Conservation (phyloP, 2,113 vertebrate species). For the Oreocharis arfaki region DNA sequence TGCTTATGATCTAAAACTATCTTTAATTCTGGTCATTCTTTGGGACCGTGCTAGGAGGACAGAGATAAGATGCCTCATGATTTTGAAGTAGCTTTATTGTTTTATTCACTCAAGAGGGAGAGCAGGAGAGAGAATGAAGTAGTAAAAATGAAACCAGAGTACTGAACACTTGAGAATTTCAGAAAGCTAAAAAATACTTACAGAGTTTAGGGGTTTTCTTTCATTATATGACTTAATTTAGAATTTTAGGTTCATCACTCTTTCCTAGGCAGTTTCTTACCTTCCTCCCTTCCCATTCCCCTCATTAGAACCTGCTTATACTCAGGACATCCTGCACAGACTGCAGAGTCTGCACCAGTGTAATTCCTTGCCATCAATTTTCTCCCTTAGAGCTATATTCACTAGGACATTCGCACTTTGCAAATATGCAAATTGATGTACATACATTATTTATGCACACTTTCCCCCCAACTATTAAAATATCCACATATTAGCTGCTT, state of each 20-base stretch:
- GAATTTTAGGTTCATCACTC: not conserved
- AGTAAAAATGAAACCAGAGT: not conserved
- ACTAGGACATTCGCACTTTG: not conserved
- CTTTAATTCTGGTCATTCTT: not conserved
- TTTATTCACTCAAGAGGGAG: conserved; percentile 1
- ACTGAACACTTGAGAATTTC: not conserved
- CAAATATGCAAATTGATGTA: not conserved
- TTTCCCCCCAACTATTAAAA: not conserved
- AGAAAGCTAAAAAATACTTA: not conserved
- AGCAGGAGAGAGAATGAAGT: not conserved
- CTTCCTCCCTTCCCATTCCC: not conserved
- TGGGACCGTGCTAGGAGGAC: not conserved
- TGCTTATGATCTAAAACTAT: not conserved
- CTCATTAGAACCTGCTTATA: not conserved
- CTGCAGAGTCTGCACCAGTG: not conserved
- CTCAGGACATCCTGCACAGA: not conserved
- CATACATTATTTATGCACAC: conserved; percentile 7
- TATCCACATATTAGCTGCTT: not conserved
- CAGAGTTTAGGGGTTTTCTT: fast-evolving
- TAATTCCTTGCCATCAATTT: not conserved
- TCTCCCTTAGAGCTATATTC: not conserved
- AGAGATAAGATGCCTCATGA: conserved; percentile 29
- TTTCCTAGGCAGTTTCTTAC: not conserved
- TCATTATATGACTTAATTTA: not conserved
- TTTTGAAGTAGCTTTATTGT: conserved; percentile 22